Conservation (phyloP, 1,140 invertebrate genomes). For the Drosophila equinoxialis region DNA sequence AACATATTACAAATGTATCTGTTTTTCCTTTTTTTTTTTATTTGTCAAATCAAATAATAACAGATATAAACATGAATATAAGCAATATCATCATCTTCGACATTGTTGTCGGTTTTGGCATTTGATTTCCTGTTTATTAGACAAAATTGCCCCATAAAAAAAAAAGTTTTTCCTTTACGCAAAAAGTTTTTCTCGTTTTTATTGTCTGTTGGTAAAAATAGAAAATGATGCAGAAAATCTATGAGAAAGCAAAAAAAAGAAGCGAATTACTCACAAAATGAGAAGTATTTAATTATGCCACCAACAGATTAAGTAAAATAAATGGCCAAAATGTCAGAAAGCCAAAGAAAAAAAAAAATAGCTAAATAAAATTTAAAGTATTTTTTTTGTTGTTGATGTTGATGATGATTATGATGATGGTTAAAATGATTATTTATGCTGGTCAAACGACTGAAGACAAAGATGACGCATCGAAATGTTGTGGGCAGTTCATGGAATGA, state of each 20-base stretch:
- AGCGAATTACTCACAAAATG: not conserved
- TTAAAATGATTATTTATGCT: constrained; percentile 29
- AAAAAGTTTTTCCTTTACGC: constrained; percentile 50
- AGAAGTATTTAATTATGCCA: constrained; percentile 50
- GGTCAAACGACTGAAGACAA: constrained; percentile 17
- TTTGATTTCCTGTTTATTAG: constrained; percentile 75
- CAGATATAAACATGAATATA: constrained; percentile 13
- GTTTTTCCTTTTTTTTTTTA: constrained; percentile 10
- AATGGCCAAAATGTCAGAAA: constrained; percentile 65
- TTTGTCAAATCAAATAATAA: constrained; percentile 58
- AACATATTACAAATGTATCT: constrained; percentile 62
- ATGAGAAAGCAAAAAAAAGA: constrained; percentile 2
- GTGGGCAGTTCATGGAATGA: constrained; percentile 52
- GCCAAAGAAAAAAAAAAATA: constrained; percentile 32
- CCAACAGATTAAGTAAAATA: constrained; percentile 60
- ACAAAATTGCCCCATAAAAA: constrained; percentile 40
- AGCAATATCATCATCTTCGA: constrained; percentile 50
- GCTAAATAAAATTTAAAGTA: constrained; percentile 38
- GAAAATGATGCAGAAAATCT: constrained; percentile 62
- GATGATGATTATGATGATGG: constrained; percentile 19
- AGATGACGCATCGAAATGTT: constrained; percentile 60
- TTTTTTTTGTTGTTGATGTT: constrained; percentile 40
- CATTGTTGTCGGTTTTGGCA: constrained; percentile 47
- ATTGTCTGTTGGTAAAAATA: constrained; percentile 36
- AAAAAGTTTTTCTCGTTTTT: constrained; percentile 54